Evolutionary conservation across 1,140 invertebrate genomes (phyloP), one percentile per base, ranked within the genome.

Genomic region (Lasaia peninsularis): DNA sequence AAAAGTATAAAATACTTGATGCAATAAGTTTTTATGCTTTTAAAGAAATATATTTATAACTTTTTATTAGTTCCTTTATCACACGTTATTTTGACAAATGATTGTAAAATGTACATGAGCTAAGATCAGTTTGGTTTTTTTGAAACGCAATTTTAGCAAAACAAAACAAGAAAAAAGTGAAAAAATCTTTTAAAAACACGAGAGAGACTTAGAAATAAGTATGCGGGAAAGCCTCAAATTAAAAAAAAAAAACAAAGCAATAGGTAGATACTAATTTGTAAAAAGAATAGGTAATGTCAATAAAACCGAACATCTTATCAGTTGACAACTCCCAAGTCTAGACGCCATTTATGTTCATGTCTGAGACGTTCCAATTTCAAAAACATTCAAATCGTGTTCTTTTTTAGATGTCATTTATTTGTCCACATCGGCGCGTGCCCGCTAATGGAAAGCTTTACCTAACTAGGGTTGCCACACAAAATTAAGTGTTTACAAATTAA

Each of bases 321-420:
- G 69, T 78, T 80, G 80, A 80, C 77, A 44, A 64, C 59, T 63
- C 24, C 40, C 16, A 44, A 32, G 80, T 85, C 81, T 83, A 85
- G 80, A 83, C 78, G 71, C 71, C 76, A 79, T 83, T 85, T 84
- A 75, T 78, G 74, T 78, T 68, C 68, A 66, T 72, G 60, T 66
- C 68, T 65, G 67, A 76, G 74, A 78, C 76, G 69, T 77, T 82
- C 75, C 73, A 80, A 81, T 84, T 84, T 79, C 73, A 77, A 77
- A 82, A 44, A 44, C 40, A 11, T 44, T 44, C 40, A 44, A 20
- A 44, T 44, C 62, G 77, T 73, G 73, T 84, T 80, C 74, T 71
- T 80, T 80, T n/a, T 69, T 76, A 80, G 80, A 87, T 85, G 84
- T 80, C 84, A 83, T 87, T 87, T 81, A 78, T 83, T 80, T 82